Base-by-base conservation (phyloP, 1,140 invertebrate species). In the Neodiprion pinetum region DNA sequence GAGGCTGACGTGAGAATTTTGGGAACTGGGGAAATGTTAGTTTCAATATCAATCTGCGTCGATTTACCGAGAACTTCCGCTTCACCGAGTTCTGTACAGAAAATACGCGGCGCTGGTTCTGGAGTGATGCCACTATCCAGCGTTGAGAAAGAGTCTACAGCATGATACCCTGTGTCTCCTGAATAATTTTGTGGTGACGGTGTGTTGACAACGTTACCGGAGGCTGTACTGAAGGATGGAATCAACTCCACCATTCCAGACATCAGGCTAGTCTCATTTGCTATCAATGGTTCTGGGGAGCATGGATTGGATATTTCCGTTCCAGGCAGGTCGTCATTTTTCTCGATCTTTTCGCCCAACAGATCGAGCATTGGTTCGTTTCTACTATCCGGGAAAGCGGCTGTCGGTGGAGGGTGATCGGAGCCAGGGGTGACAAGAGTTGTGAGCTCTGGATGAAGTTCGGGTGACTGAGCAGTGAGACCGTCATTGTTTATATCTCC, bases 381-480 rank as follows among this genome's bases (percentile, higher is more conserved):
- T 65, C 72, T 12, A 72, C 70, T 50, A 50, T 73, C 73, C 8
- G 71, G 71, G 61, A 74, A 74, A 4, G 73, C 67, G 17, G 17
- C 53, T 40, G 73, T 72, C 21, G 71, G 53, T 50, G 53, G 17
- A 12, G 67, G 50, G 21, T 72, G 67, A 49, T 77, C 73, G 17
- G 67, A 50, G 10, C 72, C 73, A n/a, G 73, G 73, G 48, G 76
- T 74, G 10, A 72, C 72, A 28, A 77, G 67, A 74, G 73, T 65
- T 23, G 65, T 50, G 10, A 72, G 23, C 28, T 77, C 71, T 17
- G 73, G 67, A 74, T 77, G 76, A 9, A 65, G 23, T 12, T 74
- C 73, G 23, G 50, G 10, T 67, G 67, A 61, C 50, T 67, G 23
- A 70, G 77, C 69, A 72, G 68, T 17, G 70, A 74, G 49, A 74